Percentiles rank a stretch among this genome's conserved stretches.
Evolutionary conservation across 1,140 invertebrate species (phyloP).

Genomic region (Drosophila busckii): DNA sequence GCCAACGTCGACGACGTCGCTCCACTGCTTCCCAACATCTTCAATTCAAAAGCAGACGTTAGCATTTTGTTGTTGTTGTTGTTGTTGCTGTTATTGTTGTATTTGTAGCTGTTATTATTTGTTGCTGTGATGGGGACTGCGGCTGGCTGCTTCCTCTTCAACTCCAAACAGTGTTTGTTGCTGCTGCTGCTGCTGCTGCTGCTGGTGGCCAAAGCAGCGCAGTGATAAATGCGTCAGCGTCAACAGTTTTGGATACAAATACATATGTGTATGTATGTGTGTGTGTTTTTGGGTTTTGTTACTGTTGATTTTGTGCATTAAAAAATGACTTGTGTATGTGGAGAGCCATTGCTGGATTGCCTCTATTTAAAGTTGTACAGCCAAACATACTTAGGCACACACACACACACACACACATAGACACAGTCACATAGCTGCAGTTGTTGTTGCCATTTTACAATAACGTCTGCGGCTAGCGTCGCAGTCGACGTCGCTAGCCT

Average conservation of each 20-base stretch:
- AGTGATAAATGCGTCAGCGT: constrained; percentile 45
- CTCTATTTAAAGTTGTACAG: constrained; percentile 25
- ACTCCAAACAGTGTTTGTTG: constrained; percentile 13
- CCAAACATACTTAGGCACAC: background rate
- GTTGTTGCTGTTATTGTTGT: constrained; percentile 2
- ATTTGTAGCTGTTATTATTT: constrained; percentile 14
- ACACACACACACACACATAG: constrained; percentile 1
- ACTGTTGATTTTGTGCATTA: constrained; percentile 22
- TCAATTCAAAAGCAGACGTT: constrained; percentile 13
- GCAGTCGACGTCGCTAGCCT: background rate
- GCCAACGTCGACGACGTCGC: constrained; percentile 1
- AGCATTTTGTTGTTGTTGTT: constrained; percentile 8
- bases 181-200: constrained; percentile 13
- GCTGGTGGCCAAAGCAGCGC: constrained; percentile 32
- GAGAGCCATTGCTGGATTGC: constrained; percentile 23
- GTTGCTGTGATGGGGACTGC: constrained; percentile 16
- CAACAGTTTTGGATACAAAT: constrained; percentile 39
- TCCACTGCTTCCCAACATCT: background rate
- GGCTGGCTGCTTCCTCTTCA: constrained; percentile 11
- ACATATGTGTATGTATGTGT: constrained; percentile 12
- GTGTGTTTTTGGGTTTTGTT: constrained; percentile 16
- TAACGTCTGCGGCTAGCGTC: constrained; percentile 21
- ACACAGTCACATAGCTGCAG: constrained; percentile 5
- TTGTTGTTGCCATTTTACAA: constrained; percentile 32
- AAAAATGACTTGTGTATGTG: constrained; percentile 34